phyloP scores from a whole-genome alignment of 1,140 invertebrate genomes.

The Diuraphis noxia region DNA sequence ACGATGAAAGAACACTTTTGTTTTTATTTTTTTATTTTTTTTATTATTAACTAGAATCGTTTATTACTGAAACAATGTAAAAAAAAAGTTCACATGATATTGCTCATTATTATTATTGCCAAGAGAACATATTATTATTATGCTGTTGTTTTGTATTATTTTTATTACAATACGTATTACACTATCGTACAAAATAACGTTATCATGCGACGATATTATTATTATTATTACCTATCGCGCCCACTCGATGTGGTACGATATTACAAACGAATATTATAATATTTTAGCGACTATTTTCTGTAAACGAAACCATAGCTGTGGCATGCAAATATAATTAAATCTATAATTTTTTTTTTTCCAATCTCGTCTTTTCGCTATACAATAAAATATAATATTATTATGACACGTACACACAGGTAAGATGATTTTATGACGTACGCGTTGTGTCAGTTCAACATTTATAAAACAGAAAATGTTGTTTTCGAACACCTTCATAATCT shows the following conservation, averaged over 20 bases:
- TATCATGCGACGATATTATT: neutral
- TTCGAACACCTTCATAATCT: neutral
- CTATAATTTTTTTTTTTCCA: neutral
- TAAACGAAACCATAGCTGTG: neutral
- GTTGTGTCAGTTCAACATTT: neutral
- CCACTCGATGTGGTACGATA: neutral
- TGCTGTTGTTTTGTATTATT: neutral
- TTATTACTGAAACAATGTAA: slow-evolving; percentile 32
- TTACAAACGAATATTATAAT: neutral
- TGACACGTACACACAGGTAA: neutral
- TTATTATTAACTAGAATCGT: slow-evolving; percentile 43
- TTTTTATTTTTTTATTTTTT: slow-evolving; percentile 9
- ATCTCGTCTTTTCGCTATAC: neutral
- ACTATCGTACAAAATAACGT: neutral
- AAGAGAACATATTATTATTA: neutral
- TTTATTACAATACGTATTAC: neutral
- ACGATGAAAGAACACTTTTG: neutral
- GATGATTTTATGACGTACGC: too few species aligned
- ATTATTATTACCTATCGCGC: neutral
- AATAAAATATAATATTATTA: neutral
- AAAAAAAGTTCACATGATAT: slow-evolving; percentile 37
- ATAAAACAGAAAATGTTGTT: neutral
- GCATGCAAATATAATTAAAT: neutral
- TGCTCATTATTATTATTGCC: slow-evolving; percentile 45
- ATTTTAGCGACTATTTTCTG: neutral